Evolutionary conservation across 2,113 vertebrate species (phyloP).

Genomic region (Crotophaga sulcirostris): DNA sequence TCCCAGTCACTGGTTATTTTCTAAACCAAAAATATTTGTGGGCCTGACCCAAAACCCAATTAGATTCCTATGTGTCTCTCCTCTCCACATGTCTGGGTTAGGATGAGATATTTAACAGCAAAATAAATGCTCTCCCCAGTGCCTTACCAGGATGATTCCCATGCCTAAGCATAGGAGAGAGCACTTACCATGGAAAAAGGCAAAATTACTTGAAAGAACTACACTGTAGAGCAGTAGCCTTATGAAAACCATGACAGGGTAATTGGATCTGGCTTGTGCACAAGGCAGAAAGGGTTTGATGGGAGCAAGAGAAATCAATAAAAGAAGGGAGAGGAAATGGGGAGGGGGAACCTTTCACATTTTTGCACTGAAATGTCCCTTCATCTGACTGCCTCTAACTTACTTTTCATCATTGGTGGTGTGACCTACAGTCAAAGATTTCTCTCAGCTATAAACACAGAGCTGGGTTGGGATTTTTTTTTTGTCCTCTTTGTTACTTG

Average conservation of each 20-base stretch:
- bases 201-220: neutral
- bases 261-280: constrained; percentile 46
- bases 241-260: neutral
- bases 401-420: constrained; percentile 40
- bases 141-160: neutral
- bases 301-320: constrained; percentile 53
- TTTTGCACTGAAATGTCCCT: constrained; percentile 25
- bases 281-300: constrained; percentile 5
- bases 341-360: neutral
- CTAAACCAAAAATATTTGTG: neutral
- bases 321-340: constrained; percentile 35
- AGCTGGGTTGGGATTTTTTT: neutral
- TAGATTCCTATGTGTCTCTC: neutral
- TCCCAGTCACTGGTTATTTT: neutral
- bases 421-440: neutral
- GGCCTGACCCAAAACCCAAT: neutral
- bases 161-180: neutral
- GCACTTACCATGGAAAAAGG: neutral
- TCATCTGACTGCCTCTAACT: constrained; percentile 29
- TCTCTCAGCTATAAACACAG: constrained; percentile 4
- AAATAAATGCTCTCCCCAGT: neutral
- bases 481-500: neutral
- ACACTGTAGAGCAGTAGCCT: neutral
- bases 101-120: neutral
- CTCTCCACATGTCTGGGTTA: neutral